Percentiles rank a stretch among this genome's conserved stretches.
phyloP scores from a whole-genome alignment of 2,113 vertebrate genomes.

The Boleophthalmus pectinirostris region DNA sequence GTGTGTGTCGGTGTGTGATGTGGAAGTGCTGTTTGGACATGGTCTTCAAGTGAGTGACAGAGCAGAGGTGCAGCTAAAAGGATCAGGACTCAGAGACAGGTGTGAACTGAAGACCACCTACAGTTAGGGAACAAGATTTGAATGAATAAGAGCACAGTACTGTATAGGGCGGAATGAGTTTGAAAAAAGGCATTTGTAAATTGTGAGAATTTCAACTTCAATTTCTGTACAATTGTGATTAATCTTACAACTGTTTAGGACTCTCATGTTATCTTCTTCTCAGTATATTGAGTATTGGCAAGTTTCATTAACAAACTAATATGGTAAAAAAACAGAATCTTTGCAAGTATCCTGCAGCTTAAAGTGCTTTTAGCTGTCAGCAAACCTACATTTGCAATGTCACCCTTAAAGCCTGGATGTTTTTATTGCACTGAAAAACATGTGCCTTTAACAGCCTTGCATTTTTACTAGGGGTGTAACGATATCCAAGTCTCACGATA shows the following conservation, averaged over 20 bases:
- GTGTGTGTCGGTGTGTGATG: constrained; percentile 38
- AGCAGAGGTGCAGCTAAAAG: constrained; percentile 68
- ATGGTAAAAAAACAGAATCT: constrained; percentile 50
- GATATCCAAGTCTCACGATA: no score
- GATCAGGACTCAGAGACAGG: constrained; percentile 46
- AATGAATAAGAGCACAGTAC: constrained; percentile 36
- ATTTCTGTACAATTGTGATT: no score
- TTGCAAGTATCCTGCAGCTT: background rate
- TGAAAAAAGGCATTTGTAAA: no score
- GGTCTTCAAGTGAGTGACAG: constrained; percentile 75
- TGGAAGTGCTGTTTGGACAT: constrained; percentile 68
- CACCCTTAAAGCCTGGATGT: background rate
- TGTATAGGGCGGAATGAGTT: constrained; percentile 10
- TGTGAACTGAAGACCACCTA: constrained; percentile 66
- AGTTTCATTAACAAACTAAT: no score
- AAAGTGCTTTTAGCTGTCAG: background rate
- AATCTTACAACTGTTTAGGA: no score
- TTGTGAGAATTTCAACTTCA: no score
- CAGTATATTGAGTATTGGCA: no score
- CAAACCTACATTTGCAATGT: background rate
- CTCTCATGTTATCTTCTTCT: no score
- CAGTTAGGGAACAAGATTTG: constrained; percentile 21
- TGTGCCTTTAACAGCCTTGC: no score
- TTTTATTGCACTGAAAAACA: no score
- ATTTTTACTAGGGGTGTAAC: no score